Evolutionary conservation across 1,140 invertebrate genomes (phyloP).

Genomic region (Eubasilissa regina): DNA sequence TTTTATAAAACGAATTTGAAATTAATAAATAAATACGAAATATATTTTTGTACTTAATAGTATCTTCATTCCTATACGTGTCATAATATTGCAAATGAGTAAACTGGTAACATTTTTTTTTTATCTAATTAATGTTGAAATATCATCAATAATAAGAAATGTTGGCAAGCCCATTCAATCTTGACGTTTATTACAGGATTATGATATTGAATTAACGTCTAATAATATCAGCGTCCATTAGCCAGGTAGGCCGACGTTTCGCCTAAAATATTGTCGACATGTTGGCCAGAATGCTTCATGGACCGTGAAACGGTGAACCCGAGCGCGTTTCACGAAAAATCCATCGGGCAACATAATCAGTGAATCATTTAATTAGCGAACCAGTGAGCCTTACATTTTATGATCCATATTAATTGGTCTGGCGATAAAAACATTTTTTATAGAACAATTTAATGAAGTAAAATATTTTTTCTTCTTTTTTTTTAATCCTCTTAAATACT

Average conservation of each 20-base stretch:
- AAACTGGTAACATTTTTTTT: too few relatives aligned
- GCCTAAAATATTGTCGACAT: background rate
- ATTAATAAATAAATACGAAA: too few relatives aligned
- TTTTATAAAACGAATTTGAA: too few relatives aligned
- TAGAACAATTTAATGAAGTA: constrained; percentile 14
- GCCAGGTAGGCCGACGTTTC: constrained; percentile 17
- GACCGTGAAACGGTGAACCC: background rate
- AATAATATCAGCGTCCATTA: background rate
- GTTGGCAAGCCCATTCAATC: too few relatives aligned
- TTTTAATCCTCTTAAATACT: background rate
- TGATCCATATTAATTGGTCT: constrained; percentile 14
- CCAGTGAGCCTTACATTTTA: constrained; percentile 48
- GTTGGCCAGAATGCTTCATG: background rate
- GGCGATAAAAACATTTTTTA: constrained; percentile 5
- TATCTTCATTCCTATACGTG: too few relatives aligned
- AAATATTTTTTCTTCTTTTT: background rate
- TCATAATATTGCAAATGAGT: too few relatives aligned
- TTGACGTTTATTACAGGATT: too few relatives aligned
- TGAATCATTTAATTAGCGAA: constrained; percentile 52
- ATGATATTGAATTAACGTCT: too few relatives aligned
- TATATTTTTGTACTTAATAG: too few relatives aligned
- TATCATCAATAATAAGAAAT: too few relatives aligned
- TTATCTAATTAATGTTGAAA: too few relatives aligned
- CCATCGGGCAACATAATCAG: constrained; percentile 51
- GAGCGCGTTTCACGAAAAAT: constrained; percentile 17